Evolutionary conservation across 2,113 vertebrate genomes (phyloP), one percentile per base, ranked within the genome.

Genomic region (Podarcis muralis): DNA sequence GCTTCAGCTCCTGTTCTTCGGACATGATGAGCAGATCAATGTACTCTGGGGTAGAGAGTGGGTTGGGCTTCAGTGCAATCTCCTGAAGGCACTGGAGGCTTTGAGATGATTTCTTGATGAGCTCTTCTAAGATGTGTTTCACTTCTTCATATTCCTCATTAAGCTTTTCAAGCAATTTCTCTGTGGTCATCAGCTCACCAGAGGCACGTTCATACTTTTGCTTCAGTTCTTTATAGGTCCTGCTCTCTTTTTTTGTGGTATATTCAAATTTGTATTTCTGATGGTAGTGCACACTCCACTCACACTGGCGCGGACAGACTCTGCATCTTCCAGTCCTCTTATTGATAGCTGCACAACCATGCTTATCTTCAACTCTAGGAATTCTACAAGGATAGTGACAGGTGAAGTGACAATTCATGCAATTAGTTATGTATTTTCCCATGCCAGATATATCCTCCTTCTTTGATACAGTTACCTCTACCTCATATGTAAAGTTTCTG

Each of bases 11-110:
- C 3, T 83, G 80, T 40, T 84, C 71, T 89, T 94, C 95, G 20
- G 32, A 81, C 27, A 93, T 65, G 35, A 93, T 76, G 0, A 95
- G 79, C 85, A 95, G 27, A 76, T 95, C 90, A 16, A 94, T 92
- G 88, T 93, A 94, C 3, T 94, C 91, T 32, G 91, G 90, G 23
- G 88, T 87, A 1, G 95, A 94, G 6, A 95, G 89, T 27, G 87
- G 92, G 30, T 94, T 76, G 9, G 95, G 89, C 76, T 75, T 95
- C 83, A 96, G 91, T 1, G 93, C 92, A 0, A 93, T 96, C 83
- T 90, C 89, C 83, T 91, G 85, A 0, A 96, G 94, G 66, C 92
- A 83, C 85, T 88, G 89, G 1, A 94, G 68, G 87, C 1, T 0
- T 4, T 87, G 2, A 1, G 6, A 37, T 1, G 53, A 18, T 16